Evolutionary conservation across 2,888 invertebrate species (phyloP), one percentile per base, ranked within the genome.

Genomic region (Ophioninae sp.): DNA sequence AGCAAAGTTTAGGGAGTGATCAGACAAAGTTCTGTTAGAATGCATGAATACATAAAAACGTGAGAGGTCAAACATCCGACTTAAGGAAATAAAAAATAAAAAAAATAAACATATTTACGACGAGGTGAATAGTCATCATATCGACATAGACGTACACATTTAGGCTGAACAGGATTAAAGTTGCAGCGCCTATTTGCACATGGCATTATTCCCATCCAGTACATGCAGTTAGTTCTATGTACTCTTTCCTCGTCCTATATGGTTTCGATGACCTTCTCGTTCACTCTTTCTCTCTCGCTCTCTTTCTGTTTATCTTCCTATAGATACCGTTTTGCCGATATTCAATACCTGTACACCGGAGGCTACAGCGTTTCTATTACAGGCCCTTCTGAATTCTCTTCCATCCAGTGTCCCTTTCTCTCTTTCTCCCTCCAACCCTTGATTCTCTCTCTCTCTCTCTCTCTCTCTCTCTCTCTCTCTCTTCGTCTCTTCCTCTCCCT

Each of bases 311-410:
- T 62, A 44, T 69, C 57, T 73, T 44, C 72, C 77, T 69, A 62
- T 72, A 59, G 41, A 68, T 68, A 69, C 44, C 41, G 39, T 57
- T 78, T 74, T 68, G 21, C 83, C 80, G 73, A 83, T 80, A 83
- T 77, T 83, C 83, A 77, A 83, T 83, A 80, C 80, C 77, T 61
- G 65, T 37, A 50, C 65, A 41, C 50, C 69, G 64, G 57, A 59
- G 62, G 50, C 20, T 69, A 62, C 57, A 68, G 68, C 62, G 72
- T 37, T 75, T 70, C 57, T 70, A 79, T 75, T 39, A 73, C 64
- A 50, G 44, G 39, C 75, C 37, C 57, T 79, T 50, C 70, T 79
- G 72, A 65, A 75, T 82, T 59, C 73, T 69, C 75, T 77, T 67
- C 76, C 37, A 67, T 72, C 72, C 62, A 65, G 62, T 68, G 21